Conservation (phyloP, 2,113 vertebrate species). For the Alethe diademata region DNA sequence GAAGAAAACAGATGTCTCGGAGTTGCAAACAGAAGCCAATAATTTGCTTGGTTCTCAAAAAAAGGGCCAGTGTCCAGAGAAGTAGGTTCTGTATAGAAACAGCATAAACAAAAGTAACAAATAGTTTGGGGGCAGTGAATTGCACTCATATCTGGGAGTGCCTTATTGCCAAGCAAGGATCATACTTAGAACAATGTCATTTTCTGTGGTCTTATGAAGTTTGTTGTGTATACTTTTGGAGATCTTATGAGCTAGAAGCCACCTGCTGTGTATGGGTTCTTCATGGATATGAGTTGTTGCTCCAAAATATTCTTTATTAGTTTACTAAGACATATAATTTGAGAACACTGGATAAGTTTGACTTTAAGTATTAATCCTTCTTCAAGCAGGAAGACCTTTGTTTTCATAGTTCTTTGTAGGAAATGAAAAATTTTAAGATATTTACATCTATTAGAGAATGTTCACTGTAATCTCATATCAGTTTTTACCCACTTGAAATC, state of each 20-base stretch:
- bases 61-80: background rate
- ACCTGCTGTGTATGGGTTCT: background rate
- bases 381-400: background rate
- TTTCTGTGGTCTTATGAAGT: background rate
- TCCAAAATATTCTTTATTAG: background rate
- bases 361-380: slow-evolving; percentile 3
- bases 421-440: background rate
- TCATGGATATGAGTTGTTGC: slow-evolving; percentile 20
- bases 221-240: background rate
- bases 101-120: background rate
- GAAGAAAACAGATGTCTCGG: slow-evolving; percentile 60
- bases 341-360: background rate
- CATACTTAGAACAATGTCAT: fast-evolving
- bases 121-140: background rate
- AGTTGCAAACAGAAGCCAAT: background rate
- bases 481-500: slow-evolving; percentile 45
- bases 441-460: slow-evolving; percentile 19
- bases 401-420: background rate
- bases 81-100: background rate
- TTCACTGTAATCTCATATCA: background rate
- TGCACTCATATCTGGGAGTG: background rate
- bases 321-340: background rate
- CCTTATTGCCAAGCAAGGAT: background rate
- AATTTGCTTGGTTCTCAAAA: background rate
- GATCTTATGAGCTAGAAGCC: background rate